These are phyloP conservation scores for Escarpia spicata DNA, from an alignment of 2,888 invertebrate genomes.

Conservation along the genomic window DNA sequence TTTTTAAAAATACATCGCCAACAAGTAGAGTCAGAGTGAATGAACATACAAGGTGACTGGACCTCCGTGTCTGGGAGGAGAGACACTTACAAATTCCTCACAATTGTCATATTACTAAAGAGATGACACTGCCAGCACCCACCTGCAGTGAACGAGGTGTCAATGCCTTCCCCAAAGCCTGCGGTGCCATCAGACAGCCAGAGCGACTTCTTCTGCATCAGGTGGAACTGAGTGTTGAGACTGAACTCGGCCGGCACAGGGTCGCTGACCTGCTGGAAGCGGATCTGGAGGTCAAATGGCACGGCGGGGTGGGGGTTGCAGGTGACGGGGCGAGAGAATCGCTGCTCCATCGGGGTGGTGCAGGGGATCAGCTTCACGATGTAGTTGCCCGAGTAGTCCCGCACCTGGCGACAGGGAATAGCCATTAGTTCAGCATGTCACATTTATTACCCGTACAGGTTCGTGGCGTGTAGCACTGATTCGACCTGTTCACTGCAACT, in stretches of 20 bases:
- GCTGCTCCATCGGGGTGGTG: constrained; percentile 51
- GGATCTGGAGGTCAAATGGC: constrained; percentile 61
- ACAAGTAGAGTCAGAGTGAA: too few relatives aligned
- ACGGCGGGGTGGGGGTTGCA: constrained; percentile 60
- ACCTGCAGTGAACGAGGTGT: constrained; percentile 61
- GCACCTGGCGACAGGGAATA: constrained; percentile 48
- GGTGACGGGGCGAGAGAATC: constrained; percentile 49
- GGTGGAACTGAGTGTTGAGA: constrained; percentile 60
- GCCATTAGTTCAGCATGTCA: background rate
- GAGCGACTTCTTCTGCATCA: constrained; percentile 55
- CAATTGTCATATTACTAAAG: background rate
- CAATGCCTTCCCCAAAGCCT: constrained; percentile 50
- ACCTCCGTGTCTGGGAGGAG: too few relatives aligned
- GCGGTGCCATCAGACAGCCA: constrained; percentile 57
- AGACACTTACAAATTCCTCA: too few relatives aligned
- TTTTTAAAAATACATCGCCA: too few relatives aligned
- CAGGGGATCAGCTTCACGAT: constrained; percentile 62
- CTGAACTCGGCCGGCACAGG: constrained; percentile 62
- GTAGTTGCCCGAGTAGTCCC: constrained; percentile 63
- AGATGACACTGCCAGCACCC: constrained; percentile 21
- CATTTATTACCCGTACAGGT: too few relatives aligned
- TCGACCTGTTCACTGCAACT: too few relatives aligned
- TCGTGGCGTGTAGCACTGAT: too few relatives aligned
- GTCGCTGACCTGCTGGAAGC: constrained; percentile 65
- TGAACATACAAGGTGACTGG: too few relatives aligned